Evolutionary conservation across 2,113 vertebrate species (phyloP).

Genomic region (Centropus bengalensis): DNA sequence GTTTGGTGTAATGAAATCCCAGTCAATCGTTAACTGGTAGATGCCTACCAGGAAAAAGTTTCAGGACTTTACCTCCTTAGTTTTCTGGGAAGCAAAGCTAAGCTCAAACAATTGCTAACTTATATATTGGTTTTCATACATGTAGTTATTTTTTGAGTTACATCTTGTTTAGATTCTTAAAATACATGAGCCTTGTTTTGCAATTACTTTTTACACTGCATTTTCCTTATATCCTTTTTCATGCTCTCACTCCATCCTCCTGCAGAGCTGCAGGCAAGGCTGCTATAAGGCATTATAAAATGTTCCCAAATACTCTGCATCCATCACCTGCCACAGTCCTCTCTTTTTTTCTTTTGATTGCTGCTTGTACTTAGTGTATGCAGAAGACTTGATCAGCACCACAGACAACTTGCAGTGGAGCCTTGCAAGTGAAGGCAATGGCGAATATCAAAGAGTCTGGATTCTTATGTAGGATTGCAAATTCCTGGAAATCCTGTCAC

Average conservation of each 20-base stretch:
- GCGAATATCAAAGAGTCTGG: not conserved
- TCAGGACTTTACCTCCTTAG: not conserved
- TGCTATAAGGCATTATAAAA: not conserved
- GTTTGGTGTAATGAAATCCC: not conserved
- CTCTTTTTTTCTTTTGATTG: not conserved
- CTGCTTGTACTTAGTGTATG: not conserved
- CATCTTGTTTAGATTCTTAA: not conserved
- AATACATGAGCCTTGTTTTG: not conserved
- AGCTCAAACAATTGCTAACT: not conserved
- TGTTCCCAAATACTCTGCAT: not conserved
- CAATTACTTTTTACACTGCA: not conserved
- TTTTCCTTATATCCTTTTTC: not conserved
- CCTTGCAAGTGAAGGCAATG: not conserved
- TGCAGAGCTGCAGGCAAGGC: not conserved
- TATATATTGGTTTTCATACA: not conserved
- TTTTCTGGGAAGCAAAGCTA: not conserved
- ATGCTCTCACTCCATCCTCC: not conserved
- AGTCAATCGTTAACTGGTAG: not conserved
- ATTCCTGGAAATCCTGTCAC: not conserved
- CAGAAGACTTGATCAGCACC: not conserved
- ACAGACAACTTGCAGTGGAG: not conserved
- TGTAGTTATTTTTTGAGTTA: not conserved
- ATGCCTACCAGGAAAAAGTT: not conserved
- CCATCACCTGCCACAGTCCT: not conserved
- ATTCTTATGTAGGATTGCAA: not conserved